A percentile compares a stretch with the other conserved stretches of the same genome.
Conservation (phyloP, 2,888 invertebrate species). For the Polyommatus icarus region DNA sequence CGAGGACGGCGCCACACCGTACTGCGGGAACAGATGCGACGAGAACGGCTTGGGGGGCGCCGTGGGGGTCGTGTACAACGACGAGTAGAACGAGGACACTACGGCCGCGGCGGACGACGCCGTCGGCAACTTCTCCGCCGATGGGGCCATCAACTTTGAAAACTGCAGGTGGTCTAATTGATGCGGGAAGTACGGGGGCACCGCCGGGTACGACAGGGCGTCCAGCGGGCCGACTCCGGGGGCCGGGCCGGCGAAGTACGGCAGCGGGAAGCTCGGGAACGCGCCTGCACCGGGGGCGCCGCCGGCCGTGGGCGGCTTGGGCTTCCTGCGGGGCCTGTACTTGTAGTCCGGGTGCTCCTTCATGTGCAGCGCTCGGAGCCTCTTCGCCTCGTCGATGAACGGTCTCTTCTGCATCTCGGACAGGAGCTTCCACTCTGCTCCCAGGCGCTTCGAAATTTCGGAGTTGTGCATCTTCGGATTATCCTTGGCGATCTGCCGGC, state of each 20-base stretch:
- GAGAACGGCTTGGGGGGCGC: conserved; percentile 76
- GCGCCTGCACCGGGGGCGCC: conserved; percentile 74
- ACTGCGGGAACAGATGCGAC: conserved; percentile 78
- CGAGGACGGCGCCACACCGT: conserved; percentile 71
- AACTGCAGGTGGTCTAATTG: conserved; percentile 85
- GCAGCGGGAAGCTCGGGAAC: conserved; percentile 83
- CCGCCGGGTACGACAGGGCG: conserved; percentile 82
- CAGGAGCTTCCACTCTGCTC: conserved; percentile 95
- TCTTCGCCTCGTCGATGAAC: conserved; percentile 97
- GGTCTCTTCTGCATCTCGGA: conserved; percentile 93
- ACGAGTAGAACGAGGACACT: conserved; percentile 85
- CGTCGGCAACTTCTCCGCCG: conserved; percentile 70
- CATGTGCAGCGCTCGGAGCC: conserved; percentile 92
- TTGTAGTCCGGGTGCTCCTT: conserved; percentile 96
- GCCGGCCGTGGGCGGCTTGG: conserved; percentile 84
- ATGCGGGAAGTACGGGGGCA: conserved; percentile 89
- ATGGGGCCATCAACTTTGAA: conserved; percentile 80
- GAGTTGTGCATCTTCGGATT: conserved; percentile 96
- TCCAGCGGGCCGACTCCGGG: conserved; percentile 80
- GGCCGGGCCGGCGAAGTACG: conserved; percentile 83
- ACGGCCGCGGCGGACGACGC: conserved; percentile 80
- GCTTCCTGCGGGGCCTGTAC: conserved; percentile 92
- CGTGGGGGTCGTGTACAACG: conserved; percentile 81
- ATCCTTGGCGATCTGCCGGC: conserved; percentile 95
- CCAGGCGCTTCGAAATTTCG: conserved; percentile 94